Conservation (phyloP, 2,888 invertebrate species). For the Hypena proboscidalis region DNA sequence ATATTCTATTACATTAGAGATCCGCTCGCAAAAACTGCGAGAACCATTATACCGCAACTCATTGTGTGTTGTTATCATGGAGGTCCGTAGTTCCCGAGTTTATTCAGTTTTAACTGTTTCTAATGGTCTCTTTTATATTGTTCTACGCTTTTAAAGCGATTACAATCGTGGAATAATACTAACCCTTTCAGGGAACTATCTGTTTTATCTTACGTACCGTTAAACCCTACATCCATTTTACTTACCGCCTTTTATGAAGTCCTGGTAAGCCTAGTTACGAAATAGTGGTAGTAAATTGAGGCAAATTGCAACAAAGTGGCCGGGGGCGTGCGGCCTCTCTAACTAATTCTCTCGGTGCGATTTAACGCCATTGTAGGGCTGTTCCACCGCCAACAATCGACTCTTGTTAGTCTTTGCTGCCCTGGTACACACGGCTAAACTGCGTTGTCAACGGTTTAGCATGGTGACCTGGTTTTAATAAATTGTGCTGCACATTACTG, state of each 20-base stretch:
- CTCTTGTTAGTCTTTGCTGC: constrained; percentile 48
- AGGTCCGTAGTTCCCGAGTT: no score
- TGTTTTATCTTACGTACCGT: background rate
- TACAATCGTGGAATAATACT: background rate
- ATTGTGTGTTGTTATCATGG: no score
- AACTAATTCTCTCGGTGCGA: constrained; percentile 63
- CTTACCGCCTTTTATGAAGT: constrained; percentile 22
- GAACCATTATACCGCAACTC: no score
- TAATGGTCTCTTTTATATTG: constrained; percentile 6
- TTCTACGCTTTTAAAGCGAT: constrained; percentile 2
- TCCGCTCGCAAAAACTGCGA: constrained; percentile 23
- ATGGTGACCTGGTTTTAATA: background rate
- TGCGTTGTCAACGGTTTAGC: constrained; percentile 12
- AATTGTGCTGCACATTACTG: no score
- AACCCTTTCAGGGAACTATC: background rate
- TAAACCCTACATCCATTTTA: constrained; percentile 7
- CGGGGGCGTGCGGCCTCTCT: constrained; percentile 51
- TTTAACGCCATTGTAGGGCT: constrained; percentile 59
- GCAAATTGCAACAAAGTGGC: constrained; percentile 72
- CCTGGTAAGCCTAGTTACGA: constrained; percentile 35
- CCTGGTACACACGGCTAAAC: constrained; percentile 39
- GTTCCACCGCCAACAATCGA: constrained; percentile 51
- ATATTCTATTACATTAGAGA: constrained; percentile 39
- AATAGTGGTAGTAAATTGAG: constrained; percentile 57
- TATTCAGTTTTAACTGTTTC: background rate